These are phyloP conservation scores for Apis laboriosa DNA, from an alignment of 1,140 invertebrate species.

Conservation along the genomic window DNA sequence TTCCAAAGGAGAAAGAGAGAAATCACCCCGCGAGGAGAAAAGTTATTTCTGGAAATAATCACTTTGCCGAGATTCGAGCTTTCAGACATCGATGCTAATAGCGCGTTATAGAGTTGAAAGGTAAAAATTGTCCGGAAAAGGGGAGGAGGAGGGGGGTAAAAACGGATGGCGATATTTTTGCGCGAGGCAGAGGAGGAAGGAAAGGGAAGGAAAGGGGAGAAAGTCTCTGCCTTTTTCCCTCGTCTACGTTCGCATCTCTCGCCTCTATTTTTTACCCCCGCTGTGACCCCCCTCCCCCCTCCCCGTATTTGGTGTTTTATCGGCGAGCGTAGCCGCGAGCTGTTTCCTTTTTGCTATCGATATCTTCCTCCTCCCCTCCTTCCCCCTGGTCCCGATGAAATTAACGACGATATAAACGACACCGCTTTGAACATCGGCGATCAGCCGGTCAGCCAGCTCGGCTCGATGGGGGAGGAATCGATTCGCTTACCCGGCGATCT, in stretches of 20 bases:
- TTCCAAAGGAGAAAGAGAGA: not conserved
- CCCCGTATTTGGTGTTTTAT: conserved; percentile 40
- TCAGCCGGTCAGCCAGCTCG: conserved; percentile 6
- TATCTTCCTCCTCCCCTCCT: not conserved
- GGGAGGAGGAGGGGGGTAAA: not conserved
- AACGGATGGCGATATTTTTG: conserved; percentile 35
- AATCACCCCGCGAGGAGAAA: conserved; percentile 8
- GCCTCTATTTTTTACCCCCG: conserved; percentile 30
- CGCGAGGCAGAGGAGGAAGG: not conserved
- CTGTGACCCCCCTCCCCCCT: not conserved
- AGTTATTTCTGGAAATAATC: conserved; percentile 40
- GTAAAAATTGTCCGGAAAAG: conserved; percentile 25
- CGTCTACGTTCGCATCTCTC: conserved; percentile 23
- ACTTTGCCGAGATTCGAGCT: conserved; percentile 3
- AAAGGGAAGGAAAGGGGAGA: not conserved
- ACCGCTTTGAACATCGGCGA: conserved; percentile 42
- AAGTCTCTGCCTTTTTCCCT: too few species aligned
- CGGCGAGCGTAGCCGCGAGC: conserved; percentile 52
- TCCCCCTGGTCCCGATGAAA: conserved; percentile 41
- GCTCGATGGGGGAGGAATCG: conserved; percentile 1
- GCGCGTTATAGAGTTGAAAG: conserved; percentile 27
- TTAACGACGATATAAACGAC: conserved; percentile 53
- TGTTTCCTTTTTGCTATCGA: conserved; percentile 54
- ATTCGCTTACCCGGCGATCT: conserved; percentile 5
- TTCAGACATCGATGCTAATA: conserved; percentile 35